Conservation (phyloP, 2,113 vertebrate species). For the Lonchura striata region DNA sequence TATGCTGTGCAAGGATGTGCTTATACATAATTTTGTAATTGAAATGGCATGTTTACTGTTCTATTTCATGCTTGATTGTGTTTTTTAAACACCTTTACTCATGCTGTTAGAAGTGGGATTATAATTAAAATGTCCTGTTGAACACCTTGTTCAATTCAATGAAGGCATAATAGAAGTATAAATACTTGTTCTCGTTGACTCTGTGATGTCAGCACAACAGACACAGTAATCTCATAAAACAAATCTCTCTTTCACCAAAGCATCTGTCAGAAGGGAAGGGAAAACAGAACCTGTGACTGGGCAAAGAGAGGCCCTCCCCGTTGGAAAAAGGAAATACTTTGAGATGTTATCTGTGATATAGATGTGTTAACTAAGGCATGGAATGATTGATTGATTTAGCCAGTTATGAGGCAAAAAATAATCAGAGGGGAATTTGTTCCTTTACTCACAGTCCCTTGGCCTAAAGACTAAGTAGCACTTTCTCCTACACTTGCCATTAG, state of each 20-base stretch:
- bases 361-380: background rate
- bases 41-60: conserved; percentile 68
- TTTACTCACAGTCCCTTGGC: background rate
- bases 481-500: background rate
- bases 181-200: conserved; percentile 66
- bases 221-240: background rate
- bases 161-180: conserved; percentile 67
- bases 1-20: conserved; percentile 47
- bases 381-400: background rate
- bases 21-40: conserved; percentile 62
- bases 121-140: conserved; percentile 67
- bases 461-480: background rate
- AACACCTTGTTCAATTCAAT: conserved; percentile 72
- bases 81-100: conserved; percentile 66
- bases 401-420: background rate
- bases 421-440: background rate
- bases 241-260: conserved; percentile 21
- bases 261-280: background rate
- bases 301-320: background rate
- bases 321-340: background rate
- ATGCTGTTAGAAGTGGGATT: conserved; percentile 49
- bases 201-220: conserved; percentile 62
- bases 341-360: background rate
- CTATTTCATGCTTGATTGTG: conserved; percentile 67
- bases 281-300: background rate